Base-by-base conservation (phyloP, 2,888 invertebrate species). In the Amitus sp. region DNA sequence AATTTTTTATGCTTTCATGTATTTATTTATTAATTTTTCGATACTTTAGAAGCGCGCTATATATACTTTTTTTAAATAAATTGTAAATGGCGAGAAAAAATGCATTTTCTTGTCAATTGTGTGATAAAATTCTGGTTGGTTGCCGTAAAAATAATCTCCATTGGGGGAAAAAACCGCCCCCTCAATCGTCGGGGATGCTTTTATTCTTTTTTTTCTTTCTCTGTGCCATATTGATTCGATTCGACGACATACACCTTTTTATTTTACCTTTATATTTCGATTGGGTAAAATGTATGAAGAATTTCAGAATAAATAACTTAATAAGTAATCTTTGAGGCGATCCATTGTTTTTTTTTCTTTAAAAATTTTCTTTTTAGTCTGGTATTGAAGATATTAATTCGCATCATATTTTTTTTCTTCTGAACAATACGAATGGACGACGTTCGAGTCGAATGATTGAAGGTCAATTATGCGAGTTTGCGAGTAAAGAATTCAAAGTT, bases 361-460 rank as follows among this genome's bases (percentile, higher is more conserved):
- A 9, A 9, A 12, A 5, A 19, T 42, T 19, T n/a, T 42, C 4
- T 9, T 6, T 10, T 19, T 3, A 10, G 15, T 7, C 20, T 2
- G 10, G n/a, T 19, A n/a, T 19, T 2, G n/a, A 18, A 42, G 20
- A 19, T 42, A 42, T 42, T 17, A 42, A 39, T 39, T 4, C 12
- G n/a, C 9, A 2, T 42, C 19, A n/a, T 17, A 42, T n/a, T 19
- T 57, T 58, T 58, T 53, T 45, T 40, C 33, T 47, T 51, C 61
- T 52, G 20, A 34, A 47, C 40, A 45, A 19, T 34, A 18, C 52
- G 53, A 56, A 52, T 53, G 59, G 48, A 59, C 49, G 42, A 30
- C 19, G 54, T 55, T 55, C 53, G 45, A 63, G 55, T 23, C 30
- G 12, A 5, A 20, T 9, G 45, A 19, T 53, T 62, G 46, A 39